Evolutionary conservation across 2,113 vertebrate genomes (phyloP).

Genomic region (Microtus ochrogaster): DNA sequence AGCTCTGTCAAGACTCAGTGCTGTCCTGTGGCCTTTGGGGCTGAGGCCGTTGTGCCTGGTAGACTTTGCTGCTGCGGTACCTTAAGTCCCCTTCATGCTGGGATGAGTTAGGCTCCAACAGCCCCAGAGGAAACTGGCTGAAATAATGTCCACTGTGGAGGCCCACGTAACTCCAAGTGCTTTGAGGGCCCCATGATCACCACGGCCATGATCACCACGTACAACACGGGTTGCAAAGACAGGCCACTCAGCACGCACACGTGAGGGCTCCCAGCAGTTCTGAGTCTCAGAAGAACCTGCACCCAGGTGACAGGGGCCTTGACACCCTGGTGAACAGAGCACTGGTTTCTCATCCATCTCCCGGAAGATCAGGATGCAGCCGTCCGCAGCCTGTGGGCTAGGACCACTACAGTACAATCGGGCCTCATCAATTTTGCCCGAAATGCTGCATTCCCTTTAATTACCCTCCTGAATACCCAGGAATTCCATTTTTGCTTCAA

Average conservation of each 20-base stretch:
- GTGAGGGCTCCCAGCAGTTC: not conserved
- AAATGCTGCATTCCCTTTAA: not conserved
- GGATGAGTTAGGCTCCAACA: not conserved
- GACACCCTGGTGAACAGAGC: no score
- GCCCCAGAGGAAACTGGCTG: no score
- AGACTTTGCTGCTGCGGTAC: not conserved
- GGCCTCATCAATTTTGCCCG: not conserved
- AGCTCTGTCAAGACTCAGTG: not conserved
- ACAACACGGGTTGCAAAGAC: not conserved
- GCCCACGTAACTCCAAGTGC: rapidly evolving
- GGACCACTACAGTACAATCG: not conserved
- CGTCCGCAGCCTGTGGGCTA: rapidly evolving
- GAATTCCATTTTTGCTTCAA: not conserved
- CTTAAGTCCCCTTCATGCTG: not conserved
- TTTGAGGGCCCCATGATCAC: not conserved
- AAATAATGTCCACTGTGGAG: not conserved
- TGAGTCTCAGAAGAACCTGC: rapidly evolving
- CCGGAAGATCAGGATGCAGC: not conserved
- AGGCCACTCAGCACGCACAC: not conserved
- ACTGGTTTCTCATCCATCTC: rapidly evolving
- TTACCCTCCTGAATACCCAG: not conserved
- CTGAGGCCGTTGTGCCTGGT: rapidly evolving
- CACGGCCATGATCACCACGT: not conserved
- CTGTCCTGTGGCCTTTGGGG: not conserved
- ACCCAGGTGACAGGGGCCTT: no score